phyloP scores from a whole-genome alignment of 2,113 vertebrate genomes.

The Anser cygnoides region DNA sequence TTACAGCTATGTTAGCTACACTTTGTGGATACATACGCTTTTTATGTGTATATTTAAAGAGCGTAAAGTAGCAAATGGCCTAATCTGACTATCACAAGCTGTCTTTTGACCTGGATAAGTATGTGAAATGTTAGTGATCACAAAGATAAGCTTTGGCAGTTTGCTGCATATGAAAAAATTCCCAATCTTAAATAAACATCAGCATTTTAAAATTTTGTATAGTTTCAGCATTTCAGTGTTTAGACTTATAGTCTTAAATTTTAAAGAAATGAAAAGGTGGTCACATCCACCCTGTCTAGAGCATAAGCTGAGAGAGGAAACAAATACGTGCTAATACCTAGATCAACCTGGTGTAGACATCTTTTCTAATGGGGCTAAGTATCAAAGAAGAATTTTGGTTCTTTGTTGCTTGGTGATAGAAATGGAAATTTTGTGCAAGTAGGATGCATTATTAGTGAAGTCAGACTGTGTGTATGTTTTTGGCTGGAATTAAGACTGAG shows the following conservation, averaged over 20 bases:
- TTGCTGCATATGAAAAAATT: background rate
- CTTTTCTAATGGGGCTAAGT: background rate
- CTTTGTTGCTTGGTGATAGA: background rate
- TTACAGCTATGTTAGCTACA: background rate
- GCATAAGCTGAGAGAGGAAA: background rate
- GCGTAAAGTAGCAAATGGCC: fast-evolving
- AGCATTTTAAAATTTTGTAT: background rate
- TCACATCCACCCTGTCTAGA: background rate
- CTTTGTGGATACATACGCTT: background rate
- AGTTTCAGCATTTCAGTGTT: background rate
- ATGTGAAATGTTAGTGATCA: background rate
- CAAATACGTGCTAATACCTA: background rate
- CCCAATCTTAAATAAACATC: background rate
- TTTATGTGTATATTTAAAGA: background rate
- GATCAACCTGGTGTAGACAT: background rate
- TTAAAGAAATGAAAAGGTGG: background rate
- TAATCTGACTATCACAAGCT: background rate
- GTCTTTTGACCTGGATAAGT: background rate
- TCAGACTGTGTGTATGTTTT: background rate
- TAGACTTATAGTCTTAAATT: background rate
- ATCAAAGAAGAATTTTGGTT: background rate
- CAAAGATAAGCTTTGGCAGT: background rate
- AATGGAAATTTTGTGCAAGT: background rate
- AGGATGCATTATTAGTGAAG: background rate
- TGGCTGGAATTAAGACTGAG: background rate